phyloP scores from a whole-genome alignment of 2,888 invertebrate genomes.

The Tanypteryx hageni region DNA sequence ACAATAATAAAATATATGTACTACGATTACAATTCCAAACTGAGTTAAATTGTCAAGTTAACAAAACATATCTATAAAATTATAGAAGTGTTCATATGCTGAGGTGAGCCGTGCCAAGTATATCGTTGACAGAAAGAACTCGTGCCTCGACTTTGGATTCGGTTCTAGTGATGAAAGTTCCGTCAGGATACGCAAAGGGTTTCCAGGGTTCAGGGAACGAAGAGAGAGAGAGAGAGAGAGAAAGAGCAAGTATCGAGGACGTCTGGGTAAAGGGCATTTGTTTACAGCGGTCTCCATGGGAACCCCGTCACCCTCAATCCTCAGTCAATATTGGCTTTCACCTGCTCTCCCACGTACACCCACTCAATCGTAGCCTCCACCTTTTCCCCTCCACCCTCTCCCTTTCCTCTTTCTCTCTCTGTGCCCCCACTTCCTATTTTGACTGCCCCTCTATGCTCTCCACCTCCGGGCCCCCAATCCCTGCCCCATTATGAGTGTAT shows the following conservation, averaged over 20 bases:
- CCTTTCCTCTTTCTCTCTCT: background rate
- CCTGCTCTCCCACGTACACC: slow-evolving; percentile 46
- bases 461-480: background rate
- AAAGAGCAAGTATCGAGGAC: slow-evolving; percentile 20
- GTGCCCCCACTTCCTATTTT: background rate
- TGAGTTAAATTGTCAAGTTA: too few relatives aligned
- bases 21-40: too few relatives aligned
- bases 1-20: too few relatives aligned
- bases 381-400: background rate
- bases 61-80: too few relatives aligned
- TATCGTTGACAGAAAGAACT: too few relatives aligned
- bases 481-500: slow-evolving; percentile 5
- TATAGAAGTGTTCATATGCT: too few relatives aligned
- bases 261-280: slow-evolving; percentile 62
- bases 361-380: slow-evolving; percentile 48
- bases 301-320: slow-evolving; percentile 48
- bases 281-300: slow-evolving; percentile 62
- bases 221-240: background rate
- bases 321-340: slow-evolving; percentile 62
- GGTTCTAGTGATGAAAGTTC: background rate
- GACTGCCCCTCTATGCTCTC: background rate
- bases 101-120: too few relatives aligned
- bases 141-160: background rate
- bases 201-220: slow-evolving; percentile 38
- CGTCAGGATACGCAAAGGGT: background rate